Base-by-base conservation (phyloP, 2,888 invertebrate genomes). In the Aporophyla nigra region DNA sequence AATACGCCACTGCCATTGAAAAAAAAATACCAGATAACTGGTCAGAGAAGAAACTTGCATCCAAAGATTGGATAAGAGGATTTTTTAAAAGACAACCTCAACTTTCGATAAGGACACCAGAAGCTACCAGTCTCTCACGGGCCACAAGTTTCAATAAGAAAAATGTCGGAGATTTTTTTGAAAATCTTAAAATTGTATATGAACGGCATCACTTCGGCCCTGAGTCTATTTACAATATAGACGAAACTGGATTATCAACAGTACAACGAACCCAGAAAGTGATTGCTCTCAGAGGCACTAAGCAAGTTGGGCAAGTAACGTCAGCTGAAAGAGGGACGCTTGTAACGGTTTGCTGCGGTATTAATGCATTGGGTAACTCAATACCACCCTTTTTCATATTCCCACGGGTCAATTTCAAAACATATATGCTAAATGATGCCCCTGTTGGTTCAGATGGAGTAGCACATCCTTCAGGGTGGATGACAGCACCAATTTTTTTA, bases 311-410 rank as follows among this genome's bases (percentile, higher is more conserved):
- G 63, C 74, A 80, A 81, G 75, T 66, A 80, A 81, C 81, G 56
- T 80, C 80, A 63, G 80, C 78, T 69, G 80, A 80, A 65, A 80
- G 80, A 80, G 80, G 80, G 40, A 49, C 71, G 65, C 76, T 76
- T 49, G 74, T 80, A 27, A 80, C 81, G 43, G 74, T 80, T 40
- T 81, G 81, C 73, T 81, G 78, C 58, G 75, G 74, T 75, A 80
- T 81, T 40, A 81, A 80, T 78, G 77, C 74, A 56, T 63, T 77
- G 46, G 72, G 68, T 49, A 72, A 77, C 27, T 68, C 69, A 63
- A 69, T 69, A 77, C 69, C 73, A 43, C 68, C 76, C 0, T 72
- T 40, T 46, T 73, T 77, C 46, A 73, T 77, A 73, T 77, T 77
- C 54, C 69, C 77, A 53, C 21, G 77, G 40, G 73, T 77, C 6